Conservation (phyloP, 2,113 vertebrate genomes). For the Pontoporia blainvillei region DNA sequence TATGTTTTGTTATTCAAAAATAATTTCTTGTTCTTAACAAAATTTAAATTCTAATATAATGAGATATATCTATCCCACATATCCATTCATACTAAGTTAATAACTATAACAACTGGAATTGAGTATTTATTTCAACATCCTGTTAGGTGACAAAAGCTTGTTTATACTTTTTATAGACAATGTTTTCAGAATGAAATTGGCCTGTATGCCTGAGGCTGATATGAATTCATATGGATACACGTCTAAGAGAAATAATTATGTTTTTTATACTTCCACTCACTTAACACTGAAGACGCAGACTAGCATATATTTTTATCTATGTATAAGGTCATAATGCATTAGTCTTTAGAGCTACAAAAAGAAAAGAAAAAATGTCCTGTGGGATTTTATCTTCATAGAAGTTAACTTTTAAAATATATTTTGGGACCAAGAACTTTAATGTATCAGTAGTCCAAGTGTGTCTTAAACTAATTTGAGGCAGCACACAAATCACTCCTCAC, state of each 20-base stretch:
- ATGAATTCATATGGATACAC: not conserved
- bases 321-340: not conserved
- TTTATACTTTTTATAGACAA: not conserved
- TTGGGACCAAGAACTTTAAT: not conserved
- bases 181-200: constrained; percentile 16
- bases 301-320: not conserved
- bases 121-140: constrained; percentile 7
- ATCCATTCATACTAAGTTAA: not conserved
- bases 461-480: not conserved
- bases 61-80: not conserved
- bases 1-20: not conserved
- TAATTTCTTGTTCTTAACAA: constrained; percentile 12
- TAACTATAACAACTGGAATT: not conserved
- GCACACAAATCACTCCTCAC: not conserved
- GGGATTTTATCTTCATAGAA: not conserved
- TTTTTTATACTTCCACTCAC: not conserved
- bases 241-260: not conserved
- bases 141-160: not conserved
- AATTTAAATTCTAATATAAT: not conserved
- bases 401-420: not conserved
- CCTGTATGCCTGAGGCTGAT: not conserved
- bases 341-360: not conserved
- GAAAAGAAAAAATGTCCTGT: not conserved
- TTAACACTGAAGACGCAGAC: not conserved
- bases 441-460: not conserved